Percentiles rank a stretch among this genome's conserved stretches.
These are phyloP conservation scores for Philereme transversata DNA, from an alignment of 2,888 invertebrate genomes.

Conservation along the genomic window DNA sequence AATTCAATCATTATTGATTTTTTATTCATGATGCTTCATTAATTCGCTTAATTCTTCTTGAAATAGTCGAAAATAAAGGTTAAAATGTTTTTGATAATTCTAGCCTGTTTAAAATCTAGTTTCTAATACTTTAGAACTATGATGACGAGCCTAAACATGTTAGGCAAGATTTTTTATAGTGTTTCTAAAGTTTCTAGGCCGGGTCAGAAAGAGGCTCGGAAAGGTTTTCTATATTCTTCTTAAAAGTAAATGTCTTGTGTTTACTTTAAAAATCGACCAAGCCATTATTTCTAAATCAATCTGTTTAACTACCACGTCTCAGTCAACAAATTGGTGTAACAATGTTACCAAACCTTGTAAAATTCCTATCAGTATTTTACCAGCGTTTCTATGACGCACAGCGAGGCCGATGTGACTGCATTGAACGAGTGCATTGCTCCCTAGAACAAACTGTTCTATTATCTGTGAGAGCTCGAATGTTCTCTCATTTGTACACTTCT, in stretches of 20 bases:
- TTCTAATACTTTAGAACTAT: not conserved
- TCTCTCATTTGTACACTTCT: constrained; percentile 57
- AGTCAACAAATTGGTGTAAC: constrained; percentile 2
- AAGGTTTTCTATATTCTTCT: not conserved
- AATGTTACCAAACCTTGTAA: constrained; percentile 9
- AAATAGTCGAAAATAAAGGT: not conserved
- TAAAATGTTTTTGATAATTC: not conserved
- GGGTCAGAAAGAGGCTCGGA: not conserved
- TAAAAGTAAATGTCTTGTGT: too few relatives aligned
- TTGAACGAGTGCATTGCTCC: constrained; percentile 64
- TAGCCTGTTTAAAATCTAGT: not conserved
- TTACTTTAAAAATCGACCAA: not conserved
- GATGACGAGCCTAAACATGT: not conserved
- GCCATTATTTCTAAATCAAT: not conserved
- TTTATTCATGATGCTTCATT: constrained; percentile 17
- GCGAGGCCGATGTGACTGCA: constrained; percentile 51
- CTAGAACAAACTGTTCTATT: constrained; percentile 34
- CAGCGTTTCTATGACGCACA: constrained; percentile 53
- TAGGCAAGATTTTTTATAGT: not conserved
- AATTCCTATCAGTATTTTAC: constrained; percentile 40
- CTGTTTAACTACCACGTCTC: not conserved
- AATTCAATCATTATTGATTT: constrained; percentile 15
- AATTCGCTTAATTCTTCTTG: not conserved
- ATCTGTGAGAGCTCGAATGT: constrained; percentile 45
- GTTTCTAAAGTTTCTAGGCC: too few relatives aligned